Conservation (phyloP, 2,888 invertebrate species). For the Frankliniella intonsa region DNA sequence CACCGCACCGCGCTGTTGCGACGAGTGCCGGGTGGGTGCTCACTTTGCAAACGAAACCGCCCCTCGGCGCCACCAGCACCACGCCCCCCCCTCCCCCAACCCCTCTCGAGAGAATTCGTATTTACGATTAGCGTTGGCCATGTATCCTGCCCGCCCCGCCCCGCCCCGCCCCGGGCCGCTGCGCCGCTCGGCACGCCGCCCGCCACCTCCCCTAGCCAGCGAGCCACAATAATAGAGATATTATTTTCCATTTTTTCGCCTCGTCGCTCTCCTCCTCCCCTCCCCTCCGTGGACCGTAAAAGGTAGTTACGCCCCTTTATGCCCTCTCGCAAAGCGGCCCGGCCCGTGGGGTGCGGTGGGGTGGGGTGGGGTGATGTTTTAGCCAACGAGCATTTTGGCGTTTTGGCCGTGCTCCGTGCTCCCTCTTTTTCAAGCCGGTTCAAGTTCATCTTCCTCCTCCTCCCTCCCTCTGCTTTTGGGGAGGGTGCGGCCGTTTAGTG, state of each 20-base stretch:
- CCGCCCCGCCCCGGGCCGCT: too few species aligned
- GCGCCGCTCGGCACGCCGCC: too few species aligned
- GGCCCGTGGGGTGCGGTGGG: background rate
- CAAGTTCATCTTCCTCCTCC: background rate
- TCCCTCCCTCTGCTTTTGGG: background rate
- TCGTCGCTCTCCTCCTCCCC: background rate
- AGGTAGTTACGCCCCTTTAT: slow-evolving; percentile 19
- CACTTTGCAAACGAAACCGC: too few species aligned
- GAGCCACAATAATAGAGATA: background rate
- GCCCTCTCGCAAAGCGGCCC: background rate
- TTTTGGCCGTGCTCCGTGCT: background rate
- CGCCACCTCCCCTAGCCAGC: background rate
- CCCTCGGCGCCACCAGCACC: too few species aligned
- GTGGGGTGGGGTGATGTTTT: background rate
- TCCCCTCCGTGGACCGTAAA: background rate
- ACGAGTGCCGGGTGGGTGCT: too few species aligned
- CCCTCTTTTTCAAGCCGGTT: background rate
- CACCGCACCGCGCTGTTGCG: too few species aligned
- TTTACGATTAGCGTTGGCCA: background rate
- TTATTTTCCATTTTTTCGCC: background rate
- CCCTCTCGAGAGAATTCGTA: background rate
- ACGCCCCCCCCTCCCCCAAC: too few species aligned
- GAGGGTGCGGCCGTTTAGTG: background rate
- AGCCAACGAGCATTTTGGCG: background rate
- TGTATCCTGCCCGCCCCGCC: too few species aligned